Conservation (phyloP, 2,797 vertebrate species). For the Chiloscyllium punctatum region DNA sequence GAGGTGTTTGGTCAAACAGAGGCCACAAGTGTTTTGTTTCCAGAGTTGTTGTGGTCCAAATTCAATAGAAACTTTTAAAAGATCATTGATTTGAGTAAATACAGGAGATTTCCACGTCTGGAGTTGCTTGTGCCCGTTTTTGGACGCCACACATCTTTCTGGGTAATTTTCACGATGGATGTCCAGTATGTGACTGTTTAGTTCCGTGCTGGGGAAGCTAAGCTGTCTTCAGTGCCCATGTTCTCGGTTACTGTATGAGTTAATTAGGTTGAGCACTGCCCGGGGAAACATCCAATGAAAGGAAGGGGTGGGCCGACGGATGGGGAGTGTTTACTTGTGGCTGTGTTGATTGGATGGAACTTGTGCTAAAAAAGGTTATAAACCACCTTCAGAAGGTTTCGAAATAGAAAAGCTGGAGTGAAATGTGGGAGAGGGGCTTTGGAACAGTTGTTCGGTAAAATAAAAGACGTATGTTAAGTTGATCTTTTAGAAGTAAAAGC, state of each 20-base stretch:
- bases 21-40: neutral
- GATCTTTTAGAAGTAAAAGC: neutral
- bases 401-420: constrained; percentile 55
- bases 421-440: neutral
- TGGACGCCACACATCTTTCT: neutral
- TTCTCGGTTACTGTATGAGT: neutral
- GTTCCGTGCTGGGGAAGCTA: too few relatives aligned
- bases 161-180: too few relatives aligned
- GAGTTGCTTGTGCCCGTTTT: neutral
- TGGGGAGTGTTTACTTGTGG: constrained; percentile 57
- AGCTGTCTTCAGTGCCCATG: too few relatives aligned
- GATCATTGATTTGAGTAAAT: neutral
- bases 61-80: neutral
- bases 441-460: too few relatives aligned
- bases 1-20: neutral
- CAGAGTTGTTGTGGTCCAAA: too few relatives aligned
- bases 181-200: too few relatives aligned
- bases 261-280: neutral
- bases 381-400: constrained; percentile 41
- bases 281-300: constrained; percentile 44
- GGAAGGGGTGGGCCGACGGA: constrained; percentile 47
- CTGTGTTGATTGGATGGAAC: constrained; percentile 54
- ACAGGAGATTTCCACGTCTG: neutral
- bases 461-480: too few relatives aligned
- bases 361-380: constrained; percentile 51